Percentiles rank a stretch among this genome's conserved stretches.
phyloP scores from a whole-genome alignment of 1,140 invertebrate species.

The Phortica variegata region DNA sequence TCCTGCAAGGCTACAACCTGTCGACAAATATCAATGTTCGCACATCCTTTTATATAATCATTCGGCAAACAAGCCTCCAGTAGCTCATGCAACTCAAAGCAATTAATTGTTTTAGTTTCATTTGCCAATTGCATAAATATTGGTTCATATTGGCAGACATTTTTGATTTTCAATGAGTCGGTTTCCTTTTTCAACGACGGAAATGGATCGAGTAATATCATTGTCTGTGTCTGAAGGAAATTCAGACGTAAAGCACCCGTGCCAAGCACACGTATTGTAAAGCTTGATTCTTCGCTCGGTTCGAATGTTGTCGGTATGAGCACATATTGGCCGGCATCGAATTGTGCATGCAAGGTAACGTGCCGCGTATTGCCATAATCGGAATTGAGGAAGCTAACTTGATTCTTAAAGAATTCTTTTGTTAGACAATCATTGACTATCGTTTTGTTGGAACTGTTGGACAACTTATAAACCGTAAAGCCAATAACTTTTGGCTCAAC shows the following conservation, averaged over 20 bases:
- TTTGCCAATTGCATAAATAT: conserved; percentile 88
- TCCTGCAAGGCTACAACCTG: conserved; percentile 87
- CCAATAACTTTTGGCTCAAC: conserved; percentile 92
- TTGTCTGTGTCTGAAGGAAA: conserved; percentile 70
- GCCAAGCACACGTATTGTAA: conserved; percentile 49
- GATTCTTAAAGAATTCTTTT: conserved; percentile 84
- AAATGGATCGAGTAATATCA: conserved; percentile 77
- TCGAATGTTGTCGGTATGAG: conserved; percentile 90
- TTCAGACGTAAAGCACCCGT: conserved; percentile 39
- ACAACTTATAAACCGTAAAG: conserved; percentile 82
- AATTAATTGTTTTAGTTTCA: conserved; percentile 82
- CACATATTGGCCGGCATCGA: conserved; percentile 82
- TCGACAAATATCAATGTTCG: conserved; percentile 86
- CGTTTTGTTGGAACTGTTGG: conserved; percentile 39
- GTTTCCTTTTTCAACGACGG: conserved; percentile 65
- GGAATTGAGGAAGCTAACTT: conserved; percentile 85
- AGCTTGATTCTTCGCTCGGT: conserved; percentile 80
- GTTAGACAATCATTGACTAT: conserved; percentile 61
- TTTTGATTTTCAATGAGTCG: conserved; percentile 41
- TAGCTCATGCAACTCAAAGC: conserved; percentile 88
- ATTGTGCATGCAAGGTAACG: conserved; percentile 75
- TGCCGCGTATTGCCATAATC: conserved; percentile 90
- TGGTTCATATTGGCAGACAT: conserved; percentile 77
- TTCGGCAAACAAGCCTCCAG: conserved; percentile 90
- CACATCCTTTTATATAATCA: conserved; percentile 93